A percentile compares a stretch with the other conserved stretches of the same genome.
These are phyloP conservation scores for Paracentrotus lividus DNA, from an alignment of 53 echinoderm and acorn worm species.

Conservation along the genomic window DNA sequence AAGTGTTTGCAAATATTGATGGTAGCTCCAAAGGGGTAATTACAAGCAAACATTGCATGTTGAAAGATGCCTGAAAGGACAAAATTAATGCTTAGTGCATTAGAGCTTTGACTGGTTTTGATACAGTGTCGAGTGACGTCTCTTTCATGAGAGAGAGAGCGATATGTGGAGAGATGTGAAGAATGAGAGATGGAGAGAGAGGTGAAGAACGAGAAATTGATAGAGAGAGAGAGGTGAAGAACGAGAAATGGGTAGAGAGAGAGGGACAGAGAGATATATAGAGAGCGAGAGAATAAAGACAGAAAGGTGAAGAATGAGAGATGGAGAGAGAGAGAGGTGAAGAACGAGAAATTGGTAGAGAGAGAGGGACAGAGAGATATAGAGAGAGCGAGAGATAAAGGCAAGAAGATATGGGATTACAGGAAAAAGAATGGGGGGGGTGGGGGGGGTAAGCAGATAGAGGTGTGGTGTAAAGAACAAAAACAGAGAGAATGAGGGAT, in stretches of 20 bases:
- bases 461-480: too few species aligned
- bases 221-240: not conserved
- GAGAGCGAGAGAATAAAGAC: not conserved
- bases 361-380: not conserved
- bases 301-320: not conserved
- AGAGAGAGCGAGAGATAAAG: not conserved
- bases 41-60: slow-evolving; percentile 16
- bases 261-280: not conserved
- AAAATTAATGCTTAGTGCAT: too few species aligned
- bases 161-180: not conserved
- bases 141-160: not conserved
- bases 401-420: not conserved
- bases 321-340: not conserved
- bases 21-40: not conserved
- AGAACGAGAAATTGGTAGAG: not conserved
- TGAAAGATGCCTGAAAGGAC: too few species aligned
- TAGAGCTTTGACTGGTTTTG: too few species aligned
- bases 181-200: not conserved
- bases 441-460: too few species aligned
- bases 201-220: not conserved
- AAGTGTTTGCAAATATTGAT: slow-evolving; percentile 33
- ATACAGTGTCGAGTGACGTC: too few species aligned
- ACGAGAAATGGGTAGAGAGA: not conserved
- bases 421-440: not conserved
- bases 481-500: too few species aligned